Evolutionary conservation across 2,888 invertebrate genomes (phyloP).

Genomic region (Magallana nippona): DNA sequence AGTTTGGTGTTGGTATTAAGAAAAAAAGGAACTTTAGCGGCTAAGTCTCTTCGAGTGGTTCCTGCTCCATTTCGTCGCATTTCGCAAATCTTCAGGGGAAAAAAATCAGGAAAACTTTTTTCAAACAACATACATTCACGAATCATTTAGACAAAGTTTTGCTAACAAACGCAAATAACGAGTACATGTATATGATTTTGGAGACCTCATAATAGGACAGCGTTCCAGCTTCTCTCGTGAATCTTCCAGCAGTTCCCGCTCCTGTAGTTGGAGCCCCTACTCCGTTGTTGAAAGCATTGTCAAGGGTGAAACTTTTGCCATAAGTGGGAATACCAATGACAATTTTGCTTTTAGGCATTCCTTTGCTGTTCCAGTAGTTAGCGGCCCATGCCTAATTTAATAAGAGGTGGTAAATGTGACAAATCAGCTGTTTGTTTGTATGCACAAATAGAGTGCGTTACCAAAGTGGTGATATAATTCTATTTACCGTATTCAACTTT

Average conservation of each 20-base stretch:
- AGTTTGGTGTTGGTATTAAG: not conserved
- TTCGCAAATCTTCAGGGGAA: not conserved
- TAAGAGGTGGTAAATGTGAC: not conserved
- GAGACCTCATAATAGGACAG: constrained; percentile 11
- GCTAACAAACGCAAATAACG: not conserved
- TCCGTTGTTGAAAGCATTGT: not conserved
- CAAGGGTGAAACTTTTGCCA: not conserved
- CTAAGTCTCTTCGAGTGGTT: not conserved
- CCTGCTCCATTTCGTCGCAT: not conserved
- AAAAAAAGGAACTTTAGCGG: not conserved
- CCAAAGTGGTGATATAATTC: not conserved
- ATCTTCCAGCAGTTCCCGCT: not conserved
- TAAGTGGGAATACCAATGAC: constrained; percentile 9
- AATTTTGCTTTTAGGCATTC: not conserved
- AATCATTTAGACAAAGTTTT: no score
- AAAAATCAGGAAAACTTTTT: not conserved
- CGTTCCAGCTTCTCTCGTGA: not conserved
- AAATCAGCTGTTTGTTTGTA: no score
- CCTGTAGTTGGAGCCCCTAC: not conserved
- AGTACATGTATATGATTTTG: no score
- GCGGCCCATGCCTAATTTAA: constrained; percentile 19
- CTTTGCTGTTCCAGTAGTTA: not conserved
- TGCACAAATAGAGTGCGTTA: no score
- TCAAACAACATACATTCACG: no score
- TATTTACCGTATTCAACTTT: no score